Evolutionary conservation across 2,888 invertebrate genomes (phyloP).

Genomic region (Strigamia crassipes): DNA sequence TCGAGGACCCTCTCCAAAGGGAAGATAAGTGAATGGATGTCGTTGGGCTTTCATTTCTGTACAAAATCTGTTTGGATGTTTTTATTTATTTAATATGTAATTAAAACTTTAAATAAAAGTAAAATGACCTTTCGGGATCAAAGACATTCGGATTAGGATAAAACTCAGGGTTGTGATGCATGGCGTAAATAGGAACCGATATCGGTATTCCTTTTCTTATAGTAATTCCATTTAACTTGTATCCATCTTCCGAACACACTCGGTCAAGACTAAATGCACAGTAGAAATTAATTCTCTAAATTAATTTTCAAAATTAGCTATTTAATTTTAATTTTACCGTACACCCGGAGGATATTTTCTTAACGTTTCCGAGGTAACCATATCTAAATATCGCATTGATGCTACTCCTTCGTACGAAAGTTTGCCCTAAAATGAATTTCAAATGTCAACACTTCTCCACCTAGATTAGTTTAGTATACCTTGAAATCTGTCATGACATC

Average conservation of each 20-base stretch:
- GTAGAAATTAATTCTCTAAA: too few relatives aligned
- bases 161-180: conserved; percentile 48
- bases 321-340: not conserved
- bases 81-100: not conserved
- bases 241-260: too few relatives aligned
- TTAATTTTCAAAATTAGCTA: too few relatives aligned
- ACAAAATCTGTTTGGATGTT: conserved; percentile 52
- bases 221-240: too few relatives aligned
- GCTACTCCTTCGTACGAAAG: too few relatives aligned
- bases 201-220: too few relatives aligned
- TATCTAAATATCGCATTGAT: too few relatives aligned
- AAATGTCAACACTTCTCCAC: not conserved
- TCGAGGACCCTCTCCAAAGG: conserved; percentile 53
- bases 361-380: not conserved
- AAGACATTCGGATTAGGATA: too few relatives aligned
- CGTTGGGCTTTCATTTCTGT: conserved; percentile 50
- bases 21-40: too few relatives aligned
- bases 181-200: conserved; percentile 44
- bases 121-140: conserved; percentile 48
- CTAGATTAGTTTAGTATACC: not conserved
- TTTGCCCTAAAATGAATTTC: too few relatives aligned
- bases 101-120: too few relatives aligned
- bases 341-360: conserved; percentile 23
- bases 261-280: too few relatives aligned
- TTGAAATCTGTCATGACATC: not conserved